Percentiles rank a stretch among this genome's conserved stretches.
Conservation (phyloP, 2,113 vertebrate species). For the Xyrauchen texanus region DNA sequence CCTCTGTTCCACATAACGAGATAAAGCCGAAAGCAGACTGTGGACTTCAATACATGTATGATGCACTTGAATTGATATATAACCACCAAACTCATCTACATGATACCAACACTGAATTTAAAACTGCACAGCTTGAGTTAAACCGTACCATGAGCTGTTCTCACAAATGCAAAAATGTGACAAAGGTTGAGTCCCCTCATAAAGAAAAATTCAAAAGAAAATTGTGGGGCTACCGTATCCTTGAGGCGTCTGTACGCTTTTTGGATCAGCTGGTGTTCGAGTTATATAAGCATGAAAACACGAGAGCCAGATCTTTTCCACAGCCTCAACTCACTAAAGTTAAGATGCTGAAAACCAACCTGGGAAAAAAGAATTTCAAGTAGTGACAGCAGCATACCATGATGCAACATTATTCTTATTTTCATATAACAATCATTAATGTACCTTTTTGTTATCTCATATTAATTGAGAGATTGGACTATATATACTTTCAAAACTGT, state of each 20-base stretch:
- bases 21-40: constrained; percentile 41
- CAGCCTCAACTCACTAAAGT: background rate
- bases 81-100: constrained; percentile 51
- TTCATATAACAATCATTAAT: too few relatives aligned
- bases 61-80: constrained; percentile 45
- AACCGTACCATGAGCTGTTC: fast-evolving
- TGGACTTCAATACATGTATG: constrained; percentile 56
- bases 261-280: too few relatives aligned
- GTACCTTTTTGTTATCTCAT: too few relatives aligned
- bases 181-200: background rate
- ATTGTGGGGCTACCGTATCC: background rate
- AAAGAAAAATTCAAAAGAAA: fast-evolving
- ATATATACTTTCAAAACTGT: too few relatives aligned
- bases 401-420: too few relatives aligned
- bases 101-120: background rate
- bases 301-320: too few relatives aligned
- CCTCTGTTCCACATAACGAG: fast-evolving
- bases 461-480: too few relatives aligned
- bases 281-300: too few relatives aligned
- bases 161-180: fast-evolving
- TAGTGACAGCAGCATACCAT: too few relatives aligned
- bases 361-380: too few relatives aligned
- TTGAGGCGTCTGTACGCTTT: background rate
- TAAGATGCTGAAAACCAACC: background rate
- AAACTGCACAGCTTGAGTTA: fast-evolving